Evolutionary conservation across 2,888 invertebrate genomes (phyloP).

Genomic region (Notodonta dromedarius): DNA sequence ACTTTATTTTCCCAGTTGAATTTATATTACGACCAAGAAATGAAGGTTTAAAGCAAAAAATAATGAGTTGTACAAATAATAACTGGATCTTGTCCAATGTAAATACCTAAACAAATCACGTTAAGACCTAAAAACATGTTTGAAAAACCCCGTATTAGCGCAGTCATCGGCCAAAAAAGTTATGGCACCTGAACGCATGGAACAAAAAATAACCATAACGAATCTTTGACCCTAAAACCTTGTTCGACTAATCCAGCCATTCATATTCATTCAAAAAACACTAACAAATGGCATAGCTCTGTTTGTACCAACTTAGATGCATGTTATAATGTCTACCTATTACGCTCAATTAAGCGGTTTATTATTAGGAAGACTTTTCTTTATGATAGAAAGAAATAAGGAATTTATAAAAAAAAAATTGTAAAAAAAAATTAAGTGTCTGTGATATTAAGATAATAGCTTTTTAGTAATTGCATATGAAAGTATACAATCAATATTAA

Average conservation of each 20-base stretch:
- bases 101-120: constrained; percentile 5
- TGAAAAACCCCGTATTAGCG: constrained; percentile 9
- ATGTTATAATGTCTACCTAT: not conserved
- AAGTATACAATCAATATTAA: too few relatives aligned
- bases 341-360: too few relatives aligned
- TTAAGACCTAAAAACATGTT: constrained; percentile 5
- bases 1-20: not conserved
- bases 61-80: not conserved
- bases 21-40: not conserved
- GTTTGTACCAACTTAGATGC: not conserved
- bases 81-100: constrained; percentile 6
- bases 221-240: constrained; percentile 1
- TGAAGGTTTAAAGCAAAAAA: not conserved
- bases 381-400: too few relatives aligned
- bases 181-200: not conserved
- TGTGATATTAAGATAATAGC: too few relatives aligned
- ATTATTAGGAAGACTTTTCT: too few relatives aligned
- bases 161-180: constrained; percentile 17
- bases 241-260: constrained; percentile 14
- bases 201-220: constrained; percentile 7
- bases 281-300: not conserved
- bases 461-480: too few relatives aligned
- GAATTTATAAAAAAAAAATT: too few relatives aligned
- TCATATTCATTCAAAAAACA: constrained; percentile 6
- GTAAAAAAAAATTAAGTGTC: too few relatives aligned